Evolutionary conservation across 2,888 invertebrate species (phyloP).

Genomic region (Meteorus cinctellus): DNA sequence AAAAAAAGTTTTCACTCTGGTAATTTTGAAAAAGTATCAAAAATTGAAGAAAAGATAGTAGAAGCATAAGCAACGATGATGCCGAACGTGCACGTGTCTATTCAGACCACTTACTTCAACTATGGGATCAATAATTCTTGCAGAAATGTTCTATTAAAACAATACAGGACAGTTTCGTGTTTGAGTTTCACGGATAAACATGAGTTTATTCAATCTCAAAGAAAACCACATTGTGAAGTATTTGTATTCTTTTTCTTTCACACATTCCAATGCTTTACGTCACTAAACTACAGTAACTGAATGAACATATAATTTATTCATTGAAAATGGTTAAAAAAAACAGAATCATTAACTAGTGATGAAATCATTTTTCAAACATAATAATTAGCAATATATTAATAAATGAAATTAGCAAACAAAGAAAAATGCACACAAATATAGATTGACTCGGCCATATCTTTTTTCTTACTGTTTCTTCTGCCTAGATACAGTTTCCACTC

Average conservation of each 20-base stretch:
- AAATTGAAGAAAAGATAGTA: conserved; percentile 31
- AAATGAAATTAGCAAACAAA: conserved; percentile 47
- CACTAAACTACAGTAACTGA: conserved; percentile 22
- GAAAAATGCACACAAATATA: conserved; percentile 34
- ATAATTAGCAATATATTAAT: conserved; percentile 27
- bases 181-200: conserved; percentile 26
- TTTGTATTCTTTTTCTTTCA: conserved; percentile 19
- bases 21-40: conserved; percentile 40
- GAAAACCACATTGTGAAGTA: conserved; percentile 13
- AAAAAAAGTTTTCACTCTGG: conserved; percentile 15
- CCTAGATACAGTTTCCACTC: conserved; percentile 10
- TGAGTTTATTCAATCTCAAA: conserved; percentile 28
- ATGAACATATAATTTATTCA: conserved; percentile 37
- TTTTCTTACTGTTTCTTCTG: not conserved
- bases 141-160: conserved; percentile 21
- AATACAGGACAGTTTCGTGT: conserved; percentile 27
- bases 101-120: conserved; percentile 1
- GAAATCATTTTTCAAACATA: conserved; percentile 15
- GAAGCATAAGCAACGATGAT: conserved; percentile 55
- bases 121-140: conserved; percentile 37
- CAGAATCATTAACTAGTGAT: not conserved
- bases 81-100: conserved; percentile 29
- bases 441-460: not conserved
- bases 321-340: conserved; percentile 38
- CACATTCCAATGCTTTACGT: conserved; percentile 20